phyloP scores from a whole-genome alignment of 2,888 invertebrate species.

The Melanargia galathea region DNA sequence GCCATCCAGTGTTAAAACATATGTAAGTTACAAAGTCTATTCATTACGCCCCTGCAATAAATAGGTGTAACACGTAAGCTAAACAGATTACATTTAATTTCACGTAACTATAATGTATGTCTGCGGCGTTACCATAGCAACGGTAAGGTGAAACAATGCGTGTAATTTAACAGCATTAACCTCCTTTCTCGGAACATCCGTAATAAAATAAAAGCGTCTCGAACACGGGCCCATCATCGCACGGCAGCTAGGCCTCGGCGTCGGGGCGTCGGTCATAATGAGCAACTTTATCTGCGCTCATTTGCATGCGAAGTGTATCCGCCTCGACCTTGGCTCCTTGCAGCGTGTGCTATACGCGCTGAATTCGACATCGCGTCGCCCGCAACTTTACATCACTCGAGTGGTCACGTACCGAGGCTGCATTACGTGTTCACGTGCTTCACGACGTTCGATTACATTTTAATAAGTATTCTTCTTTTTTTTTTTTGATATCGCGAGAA shows the following conservation, averaged over 20 bases:
- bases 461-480: no score
- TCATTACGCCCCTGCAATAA: conserved; percentile 9
- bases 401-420: conserved; percentile 2
- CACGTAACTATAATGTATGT: conserved; percentile 16
- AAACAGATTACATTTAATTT: conserved; percentile 27
- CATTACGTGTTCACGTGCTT: conserved; percentile 1
- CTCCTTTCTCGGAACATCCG: conserved; percentile 73
- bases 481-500: not conserved
- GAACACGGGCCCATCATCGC: conserved; percentile 67
- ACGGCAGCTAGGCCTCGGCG: conserved; percentile 59
- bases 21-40: conserved; percentile 13
- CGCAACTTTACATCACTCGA: conserved; percentile 52
- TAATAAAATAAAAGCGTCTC: conserved; percentile 73
- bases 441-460: not conserved
- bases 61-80: conserved; percentile 15
- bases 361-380: conserved; percentile 53
- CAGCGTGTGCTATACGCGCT: conserved; percentile 58
- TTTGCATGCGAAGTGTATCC: conserved; percentile 75
- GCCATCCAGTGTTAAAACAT: not conserved
- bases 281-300: conserved; percentile 76
- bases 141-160: conserved; percentile 72
- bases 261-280: conserved; percentile 70
- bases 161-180: conserved; percentile 74
- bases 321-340: conserved; percentile 77
- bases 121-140: conserved; percentile 55